Evolutionary conservation across 2,888 invertebrate species (phyloP).

Genomic region (Heterodera filipjevi): DNA sequence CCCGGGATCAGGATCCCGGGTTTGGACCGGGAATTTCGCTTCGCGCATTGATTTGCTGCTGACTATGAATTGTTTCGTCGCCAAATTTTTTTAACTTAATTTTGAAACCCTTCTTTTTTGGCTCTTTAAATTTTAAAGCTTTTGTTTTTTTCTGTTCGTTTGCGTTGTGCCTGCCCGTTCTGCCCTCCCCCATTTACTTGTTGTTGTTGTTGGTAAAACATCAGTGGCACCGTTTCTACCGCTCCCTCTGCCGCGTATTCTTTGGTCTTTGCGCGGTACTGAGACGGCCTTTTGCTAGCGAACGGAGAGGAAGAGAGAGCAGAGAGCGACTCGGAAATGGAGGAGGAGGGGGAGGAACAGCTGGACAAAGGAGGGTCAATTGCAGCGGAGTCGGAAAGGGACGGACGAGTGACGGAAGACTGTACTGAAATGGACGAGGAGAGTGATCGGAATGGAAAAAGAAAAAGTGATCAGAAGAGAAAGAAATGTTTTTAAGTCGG

Average conservation of each 20-base stretch:
- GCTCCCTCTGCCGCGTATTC: background rate
- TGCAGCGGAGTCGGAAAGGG: background rate
- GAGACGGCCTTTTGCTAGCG: background rate
- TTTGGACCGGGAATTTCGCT: too few species aligned
- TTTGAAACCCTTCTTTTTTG: too few species aligned
- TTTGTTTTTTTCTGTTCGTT: background rate
- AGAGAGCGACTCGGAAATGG: background rate
- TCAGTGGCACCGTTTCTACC: background rate
- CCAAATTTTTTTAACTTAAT: too few species aligned
- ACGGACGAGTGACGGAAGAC: background rate
- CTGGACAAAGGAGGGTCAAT: background rate
- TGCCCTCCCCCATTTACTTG: background rate
- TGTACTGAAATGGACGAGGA: conserved; percentile 5
- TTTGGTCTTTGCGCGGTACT: background rate
- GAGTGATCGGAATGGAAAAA: background rate
- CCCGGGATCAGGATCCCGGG: too few species aligned
- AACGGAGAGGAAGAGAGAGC: background rate
- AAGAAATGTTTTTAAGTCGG: too few species aligned
- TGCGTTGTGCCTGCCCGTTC: background rate
- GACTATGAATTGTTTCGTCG: too few species aligned
- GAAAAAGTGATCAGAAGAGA: background rate
- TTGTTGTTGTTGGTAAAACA: background rate
- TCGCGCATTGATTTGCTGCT: too few species aligned
- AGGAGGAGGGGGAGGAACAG: background rate
- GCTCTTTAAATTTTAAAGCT: background rate